phyloP scores from a whole-genome alignment of 2,888 invertebrate genomes.

The Thera britannica region DNA sequence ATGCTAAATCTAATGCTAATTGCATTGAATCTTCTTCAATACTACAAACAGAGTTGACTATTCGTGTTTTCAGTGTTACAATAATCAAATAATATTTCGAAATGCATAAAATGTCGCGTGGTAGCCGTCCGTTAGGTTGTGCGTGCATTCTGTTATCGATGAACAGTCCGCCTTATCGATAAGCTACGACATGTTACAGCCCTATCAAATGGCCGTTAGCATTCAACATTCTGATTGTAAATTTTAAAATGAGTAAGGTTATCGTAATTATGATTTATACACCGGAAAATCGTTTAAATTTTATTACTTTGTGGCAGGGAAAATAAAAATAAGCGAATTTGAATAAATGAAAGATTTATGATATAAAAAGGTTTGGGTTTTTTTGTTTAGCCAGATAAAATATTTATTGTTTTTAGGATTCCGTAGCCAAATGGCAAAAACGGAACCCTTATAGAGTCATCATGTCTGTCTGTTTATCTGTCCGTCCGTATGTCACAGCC shows the following conservation, averaged over 20 bases:
- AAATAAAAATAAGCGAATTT: not conserved
- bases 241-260: constrained; percentile 13
- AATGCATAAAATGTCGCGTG: constrained; percentile 6
- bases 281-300: constrained; percentile 14
- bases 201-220: constrained; percentile 16
- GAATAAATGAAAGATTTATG: not conserved
- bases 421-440: too few species aligned
- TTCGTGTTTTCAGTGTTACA: too few species aligned
- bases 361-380: too few species aligned
- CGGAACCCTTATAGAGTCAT: too few species aligned
- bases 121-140: constrained; percentile 18
- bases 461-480: too few species aligned
- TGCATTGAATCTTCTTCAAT: too few species aligned
- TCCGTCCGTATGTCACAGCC: too few species aligned
- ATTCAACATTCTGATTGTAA: constrained; percentile 22
- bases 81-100: too few species aligned
- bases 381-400: too few species aligned
- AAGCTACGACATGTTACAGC: constrained; percentile 21
- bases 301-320: constrained; percentile 6
- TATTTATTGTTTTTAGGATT: too few species aligned
- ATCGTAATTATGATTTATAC: constrained; percentile 22
- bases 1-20: too few species aligned
- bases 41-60: too few species aligned
- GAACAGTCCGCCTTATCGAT: constrained; percentile 23
- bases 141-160: constrained; percentile 21